Conservation (phyloP, 2,113 vertebrate species). For the Casuarius casuarius region DNA sequence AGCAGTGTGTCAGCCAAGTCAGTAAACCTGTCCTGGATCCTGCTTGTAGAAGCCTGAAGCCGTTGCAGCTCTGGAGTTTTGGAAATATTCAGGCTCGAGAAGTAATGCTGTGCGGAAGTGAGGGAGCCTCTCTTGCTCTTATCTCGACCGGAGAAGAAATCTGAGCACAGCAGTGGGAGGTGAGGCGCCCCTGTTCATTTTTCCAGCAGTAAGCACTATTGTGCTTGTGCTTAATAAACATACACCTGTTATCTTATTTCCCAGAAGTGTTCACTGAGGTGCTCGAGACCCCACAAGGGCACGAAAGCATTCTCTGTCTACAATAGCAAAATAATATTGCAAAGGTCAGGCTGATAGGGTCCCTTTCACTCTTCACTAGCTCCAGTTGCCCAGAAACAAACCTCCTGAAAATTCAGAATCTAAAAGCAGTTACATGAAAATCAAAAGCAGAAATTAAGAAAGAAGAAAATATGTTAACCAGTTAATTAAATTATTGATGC, state of each 20-base stretch:
- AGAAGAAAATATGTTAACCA: conserved; percentile 58
- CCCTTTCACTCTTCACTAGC: not conserved
- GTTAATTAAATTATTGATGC: conserved; percentile 62
- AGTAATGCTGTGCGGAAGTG: not conserved
- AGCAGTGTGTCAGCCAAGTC: not conserved
- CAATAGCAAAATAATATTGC: not conserved
- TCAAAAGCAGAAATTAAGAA: conserved; percentile 43
- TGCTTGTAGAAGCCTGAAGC: not conserved
- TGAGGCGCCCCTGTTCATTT: conserved; percentile 3
- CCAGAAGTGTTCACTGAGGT: not conserved
- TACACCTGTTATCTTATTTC: conserved; percentile 58
- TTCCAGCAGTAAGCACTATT: conserved; percentile 17
- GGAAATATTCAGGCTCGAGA: not conserved
- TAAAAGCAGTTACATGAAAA: conserved; percentile 34
- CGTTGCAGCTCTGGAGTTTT: not conserved
- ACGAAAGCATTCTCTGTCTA: not conserved
- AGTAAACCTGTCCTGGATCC: not conserved
- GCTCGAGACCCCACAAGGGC: not conserved
- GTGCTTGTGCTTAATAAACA: conserved; percentile 32
- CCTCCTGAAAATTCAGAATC: conserved; percentile 19
- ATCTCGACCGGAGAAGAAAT: not conserved
- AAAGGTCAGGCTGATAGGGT: not conserved
- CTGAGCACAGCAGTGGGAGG: conserved; percentile 21
- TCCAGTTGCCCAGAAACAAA: not conserved
- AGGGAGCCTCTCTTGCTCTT: not conserved